These are phyloP conservation scores for Zaprionus africanus DNA, from an alignment of 1,140 invertebrate genomes.

Conservation along the genomic window DNA sequence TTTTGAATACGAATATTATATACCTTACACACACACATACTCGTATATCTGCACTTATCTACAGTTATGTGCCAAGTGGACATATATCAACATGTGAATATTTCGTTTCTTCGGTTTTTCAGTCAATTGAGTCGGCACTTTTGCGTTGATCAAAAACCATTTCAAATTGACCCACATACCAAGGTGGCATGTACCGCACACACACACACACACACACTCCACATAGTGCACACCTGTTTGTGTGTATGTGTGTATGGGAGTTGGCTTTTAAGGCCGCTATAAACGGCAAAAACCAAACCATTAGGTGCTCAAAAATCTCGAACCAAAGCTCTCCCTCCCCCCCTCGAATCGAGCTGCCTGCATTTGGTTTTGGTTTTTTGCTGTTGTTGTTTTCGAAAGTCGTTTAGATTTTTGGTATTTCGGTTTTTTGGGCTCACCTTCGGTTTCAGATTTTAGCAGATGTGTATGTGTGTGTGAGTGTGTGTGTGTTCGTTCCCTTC, in stretches of 20 bases:
- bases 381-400: slow-evolving; percentile 60
- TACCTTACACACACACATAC: background rate
- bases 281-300: slow-evolving; percentile 43
- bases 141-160: slow-evolving; percentile 71
- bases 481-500: slow-evolving; percentile 10
- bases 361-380: slow-evolving; percentile 43
- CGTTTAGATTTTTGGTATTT: slow-evolving; percentile 54
- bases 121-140: slow-evolving; percentile 41
- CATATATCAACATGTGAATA: slow-evolving; percentile 18
- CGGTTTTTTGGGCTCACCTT: slow-evolving; percentile 52
- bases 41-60: background rate
- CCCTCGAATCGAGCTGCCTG: slow-evolving; percentile 59
- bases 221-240: slow-evolving; percentile 36
- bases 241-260: slow-evolving; percentile 45
- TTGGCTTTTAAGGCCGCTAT: slow-evolving; percentile 65
- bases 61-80: slow-evolving; percentile 4
- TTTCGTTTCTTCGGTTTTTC: slow-evolving; percentile 25
- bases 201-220: slow-evolving; percentile 42
- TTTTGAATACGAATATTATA: background rate
- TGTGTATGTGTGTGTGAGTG: background rate
- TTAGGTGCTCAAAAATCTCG: slow-evolving; percentile 54
- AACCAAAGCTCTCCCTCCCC: slow-evolving; percentile 29
- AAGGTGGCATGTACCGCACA: slow-evolving; percentile 68
- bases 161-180: slow-evolving; percentile 79
- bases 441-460: slow-evolving; percentile 25